Evolutionary conservation across 1,140 invertebrate species (phyloP).

Genomic region (Neuroterus valhalla): DNA sequence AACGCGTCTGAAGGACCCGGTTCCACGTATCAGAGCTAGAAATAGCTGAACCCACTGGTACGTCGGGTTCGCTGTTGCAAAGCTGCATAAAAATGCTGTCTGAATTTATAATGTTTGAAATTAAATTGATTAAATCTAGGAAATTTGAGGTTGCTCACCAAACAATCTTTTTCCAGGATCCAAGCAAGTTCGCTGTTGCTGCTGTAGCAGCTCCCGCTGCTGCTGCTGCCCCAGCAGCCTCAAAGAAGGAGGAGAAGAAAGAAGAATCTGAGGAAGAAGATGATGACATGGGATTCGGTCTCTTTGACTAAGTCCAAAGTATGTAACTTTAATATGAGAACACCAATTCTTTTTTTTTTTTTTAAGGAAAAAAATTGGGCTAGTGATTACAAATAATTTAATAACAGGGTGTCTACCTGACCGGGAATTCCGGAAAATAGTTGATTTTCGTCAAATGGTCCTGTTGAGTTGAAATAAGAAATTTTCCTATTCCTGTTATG

Average conservation of each 20-base stretch:
- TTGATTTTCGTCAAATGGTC: not conserved
- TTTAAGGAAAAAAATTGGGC: no score
- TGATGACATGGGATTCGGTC: slow-evolving; percentile 97
- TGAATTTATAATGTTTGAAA: slow-evolving; percentile 47
- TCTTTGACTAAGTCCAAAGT: slow-evolving; percentile 87
- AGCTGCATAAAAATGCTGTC: slow-evolving; percentile 55
- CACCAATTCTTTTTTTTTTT: no score
- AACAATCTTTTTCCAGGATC: slow-evolving; percentile 81
- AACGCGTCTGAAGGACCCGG: slow-evolving; percentile 56
- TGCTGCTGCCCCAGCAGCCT: slow-evolving; percentile 78
- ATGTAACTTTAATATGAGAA: not conserved
- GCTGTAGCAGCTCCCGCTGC: slow-evolving; percentile 79
- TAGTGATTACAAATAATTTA: no score
- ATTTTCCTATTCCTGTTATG: no score
- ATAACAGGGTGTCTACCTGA: no score
- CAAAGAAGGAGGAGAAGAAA: slow-evolving; percentile 85
- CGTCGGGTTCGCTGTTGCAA: slow-evolving; percentile 55
- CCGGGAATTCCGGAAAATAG: no score
- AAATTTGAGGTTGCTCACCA: not conserved
- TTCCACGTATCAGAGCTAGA: slow-evolving; percentile 68
- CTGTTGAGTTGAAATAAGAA: not conserved
- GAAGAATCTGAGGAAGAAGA: slow-evolving; percentile 89
- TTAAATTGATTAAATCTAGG: slow-evolving; percentile 22
- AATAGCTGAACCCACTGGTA: slow-evolving; percentile 75
- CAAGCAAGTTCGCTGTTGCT: slow-evolving; percentile 91